Conservation (phyloP, 2,797 vertebrate species). For the Silurus aristotelis region DNA sequence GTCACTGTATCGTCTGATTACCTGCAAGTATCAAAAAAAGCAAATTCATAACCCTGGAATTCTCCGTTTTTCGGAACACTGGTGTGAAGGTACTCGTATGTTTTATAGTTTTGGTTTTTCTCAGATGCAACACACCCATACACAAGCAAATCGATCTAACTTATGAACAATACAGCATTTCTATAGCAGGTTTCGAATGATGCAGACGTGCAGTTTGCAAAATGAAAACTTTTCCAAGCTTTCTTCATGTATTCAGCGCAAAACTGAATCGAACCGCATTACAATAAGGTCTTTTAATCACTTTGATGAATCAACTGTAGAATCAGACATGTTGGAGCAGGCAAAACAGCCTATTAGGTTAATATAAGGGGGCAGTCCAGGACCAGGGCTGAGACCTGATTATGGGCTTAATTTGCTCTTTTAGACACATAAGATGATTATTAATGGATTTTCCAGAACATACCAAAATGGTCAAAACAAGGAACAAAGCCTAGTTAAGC, state of each 20-base stretch:
- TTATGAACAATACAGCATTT: background rate
- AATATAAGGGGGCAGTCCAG: background rate
- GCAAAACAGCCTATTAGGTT: background rate
- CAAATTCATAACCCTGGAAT: background rate
- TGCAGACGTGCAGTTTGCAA: background rate
- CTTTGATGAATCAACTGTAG: background rate
- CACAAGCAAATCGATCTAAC: background rate
- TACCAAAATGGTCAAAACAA: background rate
- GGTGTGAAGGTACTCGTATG: background rate
- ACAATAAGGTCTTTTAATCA: background rate
- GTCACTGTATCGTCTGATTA: slow-evolving; percentile 95
- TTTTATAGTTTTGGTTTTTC: background rate
- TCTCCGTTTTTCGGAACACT: background rate
- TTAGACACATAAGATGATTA: background rate
- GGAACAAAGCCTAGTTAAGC: background rate
- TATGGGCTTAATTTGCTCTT: background rate
- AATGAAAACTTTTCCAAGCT: too few relatives aligned
- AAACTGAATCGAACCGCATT: background rate
- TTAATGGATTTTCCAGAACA: background rate
- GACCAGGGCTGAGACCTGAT: background rate
- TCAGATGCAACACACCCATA: background rate
- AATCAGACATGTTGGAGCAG: background rate
- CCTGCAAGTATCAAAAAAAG: slow-evolving; percentile 73
- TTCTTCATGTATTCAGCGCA: background rate
- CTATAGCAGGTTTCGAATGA: background rate